Base-by-base conservation (phyloP, 2,797 vertebrate genomes). In the Acanthiza pusilla region DNA sequence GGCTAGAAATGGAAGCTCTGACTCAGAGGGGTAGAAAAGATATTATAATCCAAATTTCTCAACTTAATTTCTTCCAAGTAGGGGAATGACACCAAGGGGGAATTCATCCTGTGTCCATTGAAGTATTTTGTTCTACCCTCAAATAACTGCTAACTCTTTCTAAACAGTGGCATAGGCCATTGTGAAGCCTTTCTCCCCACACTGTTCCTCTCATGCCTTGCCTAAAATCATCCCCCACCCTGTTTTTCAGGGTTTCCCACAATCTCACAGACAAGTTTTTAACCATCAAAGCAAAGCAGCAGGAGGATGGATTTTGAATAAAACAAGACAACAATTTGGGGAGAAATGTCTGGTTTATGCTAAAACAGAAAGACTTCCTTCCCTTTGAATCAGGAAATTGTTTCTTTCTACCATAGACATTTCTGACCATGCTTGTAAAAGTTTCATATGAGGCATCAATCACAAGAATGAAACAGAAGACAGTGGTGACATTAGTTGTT, bases 11-110 rank as follows among this genome's bases (percentile, higher is more conserved):
- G 20, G 20, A 54, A 92, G 45, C 62, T 85, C 65, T 96, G 67
- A 85, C 63, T 96, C 87, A 88, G 60, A 94, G 34, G 20, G 21
- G 11, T 75, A 96, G 53, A 95, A 91, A 89, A 91, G 50, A 84
- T 63, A 86, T 26, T 40, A 55, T 54, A 88, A 70, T 63, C 50
- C 67, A 86, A 93, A 82, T 96, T 77, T 85, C 67, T 94, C 36
- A 84, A 21, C 42, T 63, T 67, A 27, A 47, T 88, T 91, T 88
- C 40, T 54, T 88, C 68, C 72, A 91, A 74, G 65, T 32, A 89
- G 13, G 22, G 55, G 27, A 89, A 68, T 66, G 68, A 76, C 71
- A 92, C n/a, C 1, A 2, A 80, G 42, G 18, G 78, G 72, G 58
- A 94, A 89, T 43, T 87, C 30, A 57, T 87, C 45, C 60, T 71